Evolutionary conservation across 2,113 vertebrate species (phyloP), one percentile per base, ranked within the genome.

Genomic region (Peucedramus taeniatus): DNA sequence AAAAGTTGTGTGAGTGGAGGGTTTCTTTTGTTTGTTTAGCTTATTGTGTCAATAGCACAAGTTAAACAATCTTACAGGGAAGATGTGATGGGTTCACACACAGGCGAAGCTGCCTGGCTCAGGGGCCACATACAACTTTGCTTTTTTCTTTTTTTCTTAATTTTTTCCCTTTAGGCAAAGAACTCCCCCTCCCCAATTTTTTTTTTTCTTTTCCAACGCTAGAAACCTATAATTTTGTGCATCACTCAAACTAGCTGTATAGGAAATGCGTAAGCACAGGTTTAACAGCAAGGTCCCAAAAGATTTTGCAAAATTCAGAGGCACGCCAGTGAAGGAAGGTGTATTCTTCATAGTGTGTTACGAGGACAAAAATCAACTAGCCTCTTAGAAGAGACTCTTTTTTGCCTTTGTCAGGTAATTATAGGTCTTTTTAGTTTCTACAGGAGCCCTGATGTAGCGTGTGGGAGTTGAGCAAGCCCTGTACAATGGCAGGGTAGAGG

Each of bases 381-480:
- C 97, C 90, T 96, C 81, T 98, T 98, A 97, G 91, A 97, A 97
- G 97, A 97, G 81, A 96, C 90, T 83, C 95, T 89, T 97, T 97
- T 97, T 97, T 97, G 96, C 95, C 94, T 97, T 98, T 98, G 98
- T 98, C 98, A 98, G 98, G 98, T 99, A 98, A 99, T 98, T 96
- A 97, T 91, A 96, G 96, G 96, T 95, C 97, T 96, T 98, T 98
- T 98, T 93, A 97, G 96, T 97, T 97, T 97, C 95, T 98, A 95
- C 96, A 97, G 97, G 93, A 97, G 91, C 74, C 95, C 78, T 97
- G 96, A 87, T 98, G 97, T 98, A 97, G 79, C 76, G 95, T 89
- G 97, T 98, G 98, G 98, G 98, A 98, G 98, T 98, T 86, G 89
- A 98, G 98, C 97, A 98, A 98, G 96, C 90, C 90, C 87, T 71